Percentiles rank a stretch among this genome's conserved stretches.
These are phyloP conservation scores for Rallus limicola DNA, from an alignment of 2,113 vertebrate genomes.

Conservation along the genomic window DNA sequence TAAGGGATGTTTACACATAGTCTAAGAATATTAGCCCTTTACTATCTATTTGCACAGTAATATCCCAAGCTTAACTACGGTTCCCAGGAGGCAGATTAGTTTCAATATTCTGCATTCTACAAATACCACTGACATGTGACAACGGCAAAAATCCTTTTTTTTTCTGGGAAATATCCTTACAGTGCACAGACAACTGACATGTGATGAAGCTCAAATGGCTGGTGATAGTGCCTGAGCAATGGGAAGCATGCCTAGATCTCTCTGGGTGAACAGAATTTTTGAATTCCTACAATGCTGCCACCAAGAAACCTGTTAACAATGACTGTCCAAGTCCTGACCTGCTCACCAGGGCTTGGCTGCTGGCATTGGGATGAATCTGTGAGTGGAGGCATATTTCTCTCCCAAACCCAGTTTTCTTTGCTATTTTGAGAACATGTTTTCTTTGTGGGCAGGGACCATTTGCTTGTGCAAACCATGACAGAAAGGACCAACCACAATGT, in stretches of 20 bases:
- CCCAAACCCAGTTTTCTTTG: background rate
- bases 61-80: background rate
- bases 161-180: background rate
- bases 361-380: background rate
- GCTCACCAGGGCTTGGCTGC: background rate
- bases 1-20: background rate
- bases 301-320: background rate
- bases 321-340: background rate
- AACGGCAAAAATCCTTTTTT: background rate
- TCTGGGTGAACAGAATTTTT: background rate
- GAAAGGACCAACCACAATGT: background rate
- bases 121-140: background rate
- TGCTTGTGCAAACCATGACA: background rate
- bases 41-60: background rate
- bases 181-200: background rate
- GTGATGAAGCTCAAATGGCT: background rate
- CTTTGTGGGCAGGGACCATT: background rate
- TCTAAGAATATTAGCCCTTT: background rate
- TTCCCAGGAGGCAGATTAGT: background rate
- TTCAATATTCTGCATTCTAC: background rate
- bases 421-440: background rate
- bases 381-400: background rate
- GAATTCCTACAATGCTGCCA: background rate
- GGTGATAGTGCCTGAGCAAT: background rate
- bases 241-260: background rate